Conservation (phyloP, 2,113 vertebrate species). For the Cromileptes altivelis region DNA sequence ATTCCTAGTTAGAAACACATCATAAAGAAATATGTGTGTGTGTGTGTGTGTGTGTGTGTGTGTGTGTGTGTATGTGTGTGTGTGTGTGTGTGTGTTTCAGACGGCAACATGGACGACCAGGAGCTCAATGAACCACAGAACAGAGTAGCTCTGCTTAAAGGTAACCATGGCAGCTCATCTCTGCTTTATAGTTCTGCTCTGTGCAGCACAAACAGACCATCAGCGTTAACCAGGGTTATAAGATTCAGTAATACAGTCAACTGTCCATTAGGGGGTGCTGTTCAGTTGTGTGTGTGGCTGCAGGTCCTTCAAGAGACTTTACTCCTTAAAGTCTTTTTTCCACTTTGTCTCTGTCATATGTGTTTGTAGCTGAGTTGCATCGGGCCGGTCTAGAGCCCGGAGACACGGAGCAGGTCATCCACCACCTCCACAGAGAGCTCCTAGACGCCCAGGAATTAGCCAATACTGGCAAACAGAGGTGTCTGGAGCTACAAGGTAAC, state of each 20-base stretch:
- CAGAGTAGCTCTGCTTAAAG: constrained; percentile 95
- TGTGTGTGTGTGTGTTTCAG: constrained; percentile 73
- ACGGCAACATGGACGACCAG: constrained; percentile 98
- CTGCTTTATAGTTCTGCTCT: constrained; percentile 1
- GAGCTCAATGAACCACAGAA: constrained; percentile 95
- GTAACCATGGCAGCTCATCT: constrained; percentile 77
- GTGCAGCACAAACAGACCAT: not conserved
- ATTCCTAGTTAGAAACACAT: not conserved
- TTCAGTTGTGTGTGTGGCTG: not conserved
- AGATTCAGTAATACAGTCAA: not conserved
- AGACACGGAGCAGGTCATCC: constrained; percentile 94
- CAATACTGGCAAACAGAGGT: constrained; percentile 96
- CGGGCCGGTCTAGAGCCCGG: constrained; percentile 90
- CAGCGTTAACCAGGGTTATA: not conserved
- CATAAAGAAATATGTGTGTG: not conserved
- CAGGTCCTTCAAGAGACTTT: not conserved
- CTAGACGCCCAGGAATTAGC: constrained; percentile 96
- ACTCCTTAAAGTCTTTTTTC: not conserved
- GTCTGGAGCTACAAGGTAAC: constrained; percentile 97
- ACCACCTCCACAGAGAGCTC: constrained; percentile 93
- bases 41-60: not conserved
- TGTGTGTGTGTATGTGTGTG: not conserved
- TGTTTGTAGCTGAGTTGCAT: constrained; percentile 89
- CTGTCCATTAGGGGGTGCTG: constrained; percentile 1
- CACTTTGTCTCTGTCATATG: not conserved